A percentile compares a stretch with the other conserved stretches of the same genome.
These are phyloP conservation scores for Branchinecta sandiegonensis DNA, from an alignment of 2,888 invertebrate genomes.

Conservation along the genomic window DNA sequence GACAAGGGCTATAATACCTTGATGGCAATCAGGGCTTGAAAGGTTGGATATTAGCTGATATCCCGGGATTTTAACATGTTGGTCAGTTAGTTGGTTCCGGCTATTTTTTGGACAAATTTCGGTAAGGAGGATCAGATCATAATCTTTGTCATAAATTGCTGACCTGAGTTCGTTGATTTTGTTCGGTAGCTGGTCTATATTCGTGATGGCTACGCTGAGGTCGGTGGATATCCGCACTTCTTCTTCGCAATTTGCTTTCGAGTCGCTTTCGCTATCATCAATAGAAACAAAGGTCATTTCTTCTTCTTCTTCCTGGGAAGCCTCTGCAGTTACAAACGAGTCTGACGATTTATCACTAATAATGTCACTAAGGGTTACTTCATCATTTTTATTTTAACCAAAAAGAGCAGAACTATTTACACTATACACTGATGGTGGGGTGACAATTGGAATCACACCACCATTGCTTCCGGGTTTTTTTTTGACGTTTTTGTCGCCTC, in stretches of 20 bases:
- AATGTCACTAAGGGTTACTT: background rate
- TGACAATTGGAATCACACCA: conserved; percentile 15
- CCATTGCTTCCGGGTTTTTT: background rate
- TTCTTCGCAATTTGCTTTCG: background rate
- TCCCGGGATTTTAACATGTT: conserved; percentile 10
- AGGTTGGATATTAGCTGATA: background rate
- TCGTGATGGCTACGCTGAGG: background rate
- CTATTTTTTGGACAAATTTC: no score
- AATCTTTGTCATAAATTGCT: conserved; percentile 11
- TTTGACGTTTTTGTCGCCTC: background rate
- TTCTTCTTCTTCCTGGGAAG: no score
- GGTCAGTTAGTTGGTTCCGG: no score
- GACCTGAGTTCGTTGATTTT: background rate
- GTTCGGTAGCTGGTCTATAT: conserved; percentile 15
- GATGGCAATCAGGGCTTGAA: conserved; percentile 12
- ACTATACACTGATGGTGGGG: conserved; percentile 8
- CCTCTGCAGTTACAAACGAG: no score
- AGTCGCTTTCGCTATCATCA: no score
- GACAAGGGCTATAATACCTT: background rate
- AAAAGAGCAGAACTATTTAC: background rate
- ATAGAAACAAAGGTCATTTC: no score
- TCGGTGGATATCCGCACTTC: conserved; percentile 3
- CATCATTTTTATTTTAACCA: conserved; percentile 14
- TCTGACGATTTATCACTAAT: no score
- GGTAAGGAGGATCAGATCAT: conserved; percentile 2